Evolutionary conservation across 2,113 vertebrate genomes (phyloP).

Genomic region (Emydocephalus ijimae): DNA sequence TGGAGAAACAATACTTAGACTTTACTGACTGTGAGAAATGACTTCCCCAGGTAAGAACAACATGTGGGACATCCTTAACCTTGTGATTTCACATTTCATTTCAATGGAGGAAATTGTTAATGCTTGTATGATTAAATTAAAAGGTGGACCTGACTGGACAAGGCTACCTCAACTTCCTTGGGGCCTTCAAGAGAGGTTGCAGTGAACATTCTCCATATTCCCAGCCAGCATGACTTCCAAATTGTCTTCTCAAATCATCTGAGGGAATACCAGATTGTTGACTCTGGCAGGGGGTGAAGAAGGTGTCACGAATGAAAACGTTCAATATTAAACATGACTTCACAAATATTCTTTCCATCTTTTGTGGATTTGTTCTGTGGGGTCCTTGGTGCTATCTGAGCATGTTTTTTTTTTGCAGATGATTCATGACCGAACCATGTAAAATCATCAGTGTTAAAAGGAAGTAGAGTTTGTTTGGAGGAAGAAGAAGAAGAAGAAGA

Average conservation of each 20-base stretch:
- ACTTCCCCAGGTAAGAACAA: neutral
- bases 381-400: too few species aligned
- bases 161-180: neutral
- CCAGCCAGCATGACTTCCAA: neutral
- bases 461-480: too few species aligned
- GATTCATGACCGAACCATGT: too few species aligned
- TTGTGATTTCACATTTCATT: neutral
- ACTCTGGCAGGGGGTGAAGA: neutral
- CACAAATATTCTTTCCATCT: neutral
- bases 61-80: neutral
- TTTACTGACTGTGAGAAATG: neutral
- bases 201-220: neutral
- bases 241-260: neutral
- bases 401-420: neutral
- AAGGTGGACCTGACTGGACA: neutral
- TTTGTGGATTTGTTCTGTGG: neutral
- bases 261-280: neutral
- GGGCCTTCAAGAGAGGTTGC: neutral
- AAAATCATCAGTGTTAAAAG: too few species aligned
- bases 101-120: neutral
- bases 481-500: too few species aligned
- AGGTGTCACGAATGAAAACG: neutral
- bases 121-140: neutral
- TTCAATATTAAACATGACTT: neutral
- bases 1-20: too few species aligned